Evolutionary conservation across 2,113 vertebrate species (phyloP), one percentile per base, ranked within the genome.

Genomic region (Ammodytes marinus): DNA sequence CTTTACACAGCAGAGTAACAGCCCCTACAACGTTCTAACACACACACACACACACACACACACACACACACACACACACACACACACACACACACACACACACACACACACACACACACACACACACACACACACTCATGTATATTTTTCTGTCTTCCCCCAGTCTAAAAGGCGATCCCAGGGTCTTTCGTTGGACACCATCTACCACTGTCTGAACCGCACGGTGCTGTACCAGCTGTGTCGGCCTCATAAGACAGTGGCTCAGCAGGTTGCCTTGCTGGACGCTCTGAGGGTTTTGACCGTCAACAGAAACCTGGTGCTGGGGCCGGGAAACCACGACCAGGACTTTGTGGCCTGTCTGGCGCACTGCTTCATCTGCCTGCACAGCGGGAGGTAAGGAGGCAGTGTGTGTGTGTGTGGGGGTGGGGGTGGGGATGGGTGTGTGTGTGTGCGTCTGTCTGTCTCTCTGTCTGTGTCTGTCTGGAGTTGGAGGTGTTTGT

Each of bases 161-260:
- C 86, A 99, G 98, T 98, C 97, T 3, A 99, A 99, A 94, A 92
- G 98, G 80, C 96, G 98, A 78, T 98, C 98, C 39, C 98, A 99
- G 92, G 97, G 98, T 4, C 90, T 99, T 27, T 99, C 98, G 0
- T 95, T 99, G 85, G 98, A 99, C 90, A 92, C 97, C 0, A 96
- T 99, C 85, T 99, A 99, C 89, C 98, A 99, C 94, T 98, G 98
- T 90, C 95, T 99, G 92, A 99, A 99, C 85, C 96, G 98, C 77
- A 99, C 98, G 35, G 97, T 99, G 85, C 95, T 99, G n/a, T 99
- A 99, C 88, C 98, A 99, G 93, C 97, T 99, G 82, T 99, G 97
- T 12, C 95, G 98, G 67, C 96, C 98, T 0, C 98, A 99, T 93
- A 99, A 99, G 94, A 99, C 97, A 0, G 98, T 99, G 0, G 96